Conservation (phyloP, 1,140 invertebrate genomes). For the Drosophila nebulosa region DNA sequence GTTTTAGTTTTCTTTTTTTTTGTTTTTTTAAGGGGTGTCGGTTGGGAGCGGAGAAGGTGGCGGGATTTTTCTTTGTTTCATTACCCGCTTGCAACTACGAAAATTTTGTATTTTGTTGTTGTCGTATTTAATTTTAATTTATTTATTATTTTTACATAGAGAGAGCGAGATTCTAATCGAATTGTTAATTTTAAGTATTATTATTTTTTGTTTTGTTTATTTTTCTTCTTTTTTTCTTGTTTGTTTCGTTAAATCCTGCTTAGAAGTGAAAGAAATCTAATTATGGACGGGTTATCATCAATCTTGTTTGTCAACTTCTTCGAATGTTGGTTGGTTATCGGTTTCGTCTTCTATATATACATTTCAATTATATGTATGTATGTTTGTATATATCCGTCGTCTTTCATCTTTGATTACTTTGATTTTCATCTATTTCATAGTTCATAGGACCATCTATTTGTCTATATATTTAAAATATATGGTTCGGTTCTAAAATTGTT, state of each 20-base stretch:
- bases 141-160: not conserved
- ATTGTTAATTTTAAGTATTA: not conserved
- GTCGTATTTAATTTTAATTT: too few species aligned
- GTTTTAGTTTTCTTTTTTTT: not conserved
- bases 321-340: conserved; percentile 9
- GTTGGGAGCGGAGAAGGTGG: not conserved
- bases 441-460: not conserved
- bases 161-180: not conserved
- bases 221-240: conserved; percentile 11
- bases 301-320: conserved; percentile 75
- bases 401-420: not conserved
- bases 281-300: conserved; percentile 80
- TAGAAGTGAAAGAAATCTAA: conserved; percentile 70
- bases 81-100: not conserved
- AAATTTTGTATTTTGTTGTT: not conserved
- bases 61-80: not conserved
- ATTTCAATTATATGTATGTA: not conserved
- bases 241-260: conserved; percentile 32
- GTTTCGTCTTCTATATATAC: conserved; percentile 26
- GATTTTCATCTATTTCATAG: too few species aligned
- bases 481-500: conserved; percentile 15
- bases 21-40: not conserved
- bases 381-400: not conserved
- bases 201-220: conserved; percentile 29
- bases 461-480: not conserved